A percentile compares a stretch with the other conserved stretches of the same genome.
These are phyloP conservation scores for Halocynthia aurantium DNA, from an alignment of 23 tunicate species.

Conservation along the genomic window DNA sequence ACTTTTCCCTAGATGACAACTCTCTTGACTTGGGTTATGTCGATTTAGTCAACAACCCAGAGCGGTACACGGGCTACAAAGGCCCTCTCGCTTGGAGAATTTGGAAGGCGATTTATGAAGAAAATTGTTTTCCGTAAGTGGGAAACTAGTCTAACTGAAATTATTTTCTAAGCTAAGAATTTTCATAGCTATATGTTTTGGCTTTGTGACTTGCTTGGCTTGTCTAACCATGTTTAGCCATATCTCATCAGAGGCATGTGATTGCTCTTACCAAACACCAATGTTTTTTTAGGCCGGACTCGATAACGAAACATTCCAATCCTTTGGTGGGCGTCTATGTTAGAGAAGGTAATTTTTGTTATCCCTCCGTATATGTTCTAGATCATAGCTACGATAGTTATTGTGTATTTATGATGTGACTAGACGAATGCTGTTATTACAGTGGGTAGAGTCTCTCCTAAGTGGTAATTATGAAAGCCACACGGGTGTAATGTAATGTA, in stretches of 20 bases:
- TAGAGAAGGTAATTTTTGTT: background rate
- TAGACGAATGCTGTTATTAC: background rate
- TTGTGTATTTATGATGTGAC: conserved; percentile 19
- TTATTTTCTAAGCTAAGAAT: background rate
- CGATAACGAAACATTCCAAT: conserved; percentile 21
- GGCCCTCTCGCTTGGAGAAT: conserved; percentile 91
- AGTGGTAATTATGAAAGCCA: too few species aligned
- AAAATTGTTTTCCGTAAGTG: conserved; percentile 76
- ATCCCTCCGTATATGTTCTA: background rate
- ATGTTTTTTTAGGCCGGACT: conserved; percentile 12
- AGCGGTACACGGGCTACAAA: conserved; percentile 83
- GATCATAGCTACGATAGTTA: background rate
- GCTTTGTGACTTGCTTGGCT: too few species aligned
- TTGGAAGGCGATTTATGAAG: conserved; percentile 95
- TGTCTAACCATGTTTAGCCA: too few species aligned
- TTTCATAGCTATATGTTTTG: too few species aligned
- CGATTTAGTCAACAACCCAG: conserved; percentile 77
- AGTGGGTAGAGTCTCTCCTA: too few species aligned
- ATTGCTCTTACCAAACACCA: too few species aligned
- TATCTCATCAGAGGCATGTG: too few species aligned
- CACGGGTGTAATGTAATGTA: too few species aligned
- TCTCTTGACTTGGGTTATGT: conserved; percentile 48
- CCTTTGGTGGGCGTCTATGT: background rate
- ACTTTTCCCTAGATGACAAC: conserved; percentile 52
- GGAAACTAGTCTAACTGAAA: background rate